Conservation (phyloP, 2,797 vertebrate species). For the Danio albolineatus region DNA sequence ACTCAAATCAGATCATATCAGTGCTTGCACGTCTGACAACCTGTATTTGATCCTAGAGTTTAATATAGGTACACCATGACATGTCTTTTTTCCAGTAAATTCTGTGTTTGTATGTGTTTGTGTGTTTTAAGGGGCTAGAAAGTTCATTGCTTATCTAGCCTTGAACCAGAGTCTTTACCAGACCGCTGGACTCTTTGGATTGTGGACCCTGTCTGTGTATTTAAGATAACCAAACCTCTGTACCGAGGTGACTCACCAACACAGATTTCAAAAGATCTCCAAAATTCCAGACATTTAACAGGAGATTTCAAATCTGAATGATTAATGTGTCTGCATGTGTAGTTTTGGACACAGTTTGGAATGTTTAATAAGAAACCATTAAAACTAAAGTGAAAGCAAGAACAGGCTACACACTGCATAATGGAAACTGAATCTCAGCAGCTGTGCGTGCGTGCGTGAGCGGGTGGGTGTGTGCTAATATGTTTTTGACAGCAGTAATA, state of each 20-base stretch:
- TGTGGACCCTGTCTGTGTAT: conserved; percentile 80
- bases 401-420: background rate
- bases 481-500: conserved; percentile 48
- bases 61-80: background rate
- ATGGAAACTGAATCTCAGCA: conserved; percentile 28
- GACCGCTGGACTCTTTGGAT: conserved; percentile 79
- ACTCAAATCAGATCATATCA: background rate
- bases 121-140: conserved; percentile 70
- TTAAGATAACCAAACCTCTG: conserved; percentile 72
- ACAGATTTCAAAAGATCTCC: conserved; percentile 46
- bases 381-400: conserved; percentile 9
- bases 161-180: conserved; percentile 79
- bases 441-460: conserved; percentile 23
- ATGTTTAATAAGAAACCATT: background rate
- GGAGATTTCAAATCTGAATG: conserved; percentile 1
- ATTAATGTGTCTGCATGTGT: background rate
- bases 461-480: conserved; percentile 37
- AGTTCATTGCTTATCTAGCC: conserved; percentile 80
- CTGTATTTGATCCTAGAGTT: background rate
- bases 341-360: background rate
- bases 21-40: background rate
- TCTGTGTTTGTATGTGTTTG: conserved; percentile 35
- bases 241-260: conserved; percentile 56
- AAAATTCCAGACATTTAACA: background rate
- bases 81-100: conserved; percentile 1